phyloP scores from a whole-genome alignment of 2,888 invertebrate species.

The Liodrosophila aerea region DNA sequence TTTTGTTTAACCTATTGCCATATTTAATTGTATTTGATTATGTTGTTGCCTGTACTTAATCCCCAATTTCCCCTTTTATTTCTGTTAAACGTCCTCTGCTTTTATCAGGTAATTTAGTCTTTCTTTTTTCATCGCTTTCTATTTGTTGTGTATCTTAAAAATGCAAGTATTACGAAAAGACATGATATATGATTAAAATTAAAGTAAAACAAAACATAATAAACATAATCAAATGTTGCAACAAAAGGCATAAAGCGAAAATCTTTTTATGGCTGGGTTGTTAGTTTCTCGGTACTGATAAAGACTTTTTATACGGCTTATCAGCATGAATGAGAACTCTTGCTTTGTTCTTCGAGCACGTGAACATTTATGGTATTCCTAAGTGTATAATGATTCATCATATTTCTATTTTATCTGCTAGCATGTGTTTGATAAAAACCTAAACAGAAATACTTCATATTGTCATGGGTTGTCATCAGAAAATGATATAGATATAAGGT shows the following conservation, averaged over 20 bases:
- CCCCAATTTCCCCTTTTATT: constrained; percentile 21
- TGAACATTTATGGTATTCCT: no score
- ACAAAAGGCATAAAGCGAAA: constrained; percentile 13
- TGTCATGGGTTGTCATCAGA: constrained; percentile 11
- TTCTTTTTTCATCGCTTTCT: constrained; percentile 24
- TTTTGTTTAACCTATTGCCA: constrained; percentile 49
- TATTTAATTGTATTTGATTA: constrained; percentile 50
- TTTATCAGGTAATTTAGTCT: constrained; percentile 44
- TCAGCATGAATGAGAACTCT: constrained; percentile 28
- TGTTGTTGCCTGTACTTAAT: constrained; percentile 42
- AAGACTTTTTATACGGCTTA: constrained; percentile 25
- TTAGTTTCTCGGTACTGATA: constrained; percentile 23
- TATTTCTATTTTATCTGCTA: constrained; percentile 26
- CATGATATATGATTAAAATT: constrained; percentile 47
- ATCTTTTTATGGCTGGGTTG: constrained; percentile 29
- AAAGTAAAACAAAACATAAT: constrained; percentile 34
- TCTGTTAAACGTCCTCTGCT: constrained; percentile 32
- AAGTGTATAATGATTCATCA: constrained; percentile 17
- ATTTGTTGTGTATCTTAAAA: constrained; percentile 53
- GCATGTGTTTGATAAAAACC: constrained; percentile 30
- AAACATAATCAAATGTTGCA: constrained; percentile 56
- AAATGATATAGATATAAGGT: constrained; percentile 1
- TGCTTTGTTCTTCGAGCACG: no score
- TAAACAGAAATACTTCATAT: not conserved
- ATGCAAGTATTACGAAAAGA: constrained; percentile 66